Base-by-base conservation (phyloP, 2,888 invertebrate species). In the Resseliella maxima region DNA sequence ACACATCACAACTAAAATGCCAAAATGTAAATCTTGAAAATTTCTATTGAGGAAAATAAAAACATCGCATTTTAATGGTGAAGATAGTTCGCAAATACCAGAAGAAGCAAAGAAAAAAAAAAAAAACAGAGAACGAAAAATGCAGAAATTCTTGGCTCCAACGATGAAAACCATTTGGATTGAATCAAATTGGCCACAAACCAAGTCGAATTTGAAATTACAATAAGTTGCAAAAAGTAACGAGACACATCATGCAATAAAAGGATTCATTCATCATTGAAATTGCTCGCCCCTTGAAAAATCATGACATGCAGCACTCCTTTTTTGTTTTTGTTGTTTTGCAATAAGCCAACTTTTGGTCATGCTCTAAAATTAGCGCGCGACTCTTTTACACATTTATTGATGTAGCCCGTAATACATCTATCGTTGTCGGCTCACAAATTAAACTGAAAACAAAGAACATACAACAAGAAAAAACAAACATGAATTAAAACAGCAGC, bases 201-300 rank as follows among this genome's bases (percentile, higher is more conserved):
- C 72, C 72, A 72, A 72, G 72, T 72, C 31, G 72, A 72, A 72
- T 12, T 72, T 31, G 24, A 72, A 72, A 72, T 72, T 31, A 31
- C 31, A 72, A 72, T 72, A 35, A 72, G 72, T n/a, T 72, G 27
- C 18, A 72, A 72, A 18, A 31, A 72, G 31, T 35, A 15, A 18
- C 31, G 72, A 72, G 27, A 27, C 72, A 31, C 31, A 72, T 59
- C 27, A 24, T 24, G 59, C 72, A 72, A 72, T 72, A 72, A 72
- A 72, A 72, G 72, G 72, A 72, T 72, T 72, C 72, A 72, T 72
- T 72, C 72, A 72, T 72, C 72, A 72, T 72, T 72, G 72, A 15
- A 72, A 72, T 72, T 5, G 72, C 72, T 41, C 41, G 41, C 72
- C 31, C 72, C 31, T 72, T 27, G 31, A 72, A 72, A 31, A 5